Evolutionary conservation across 2,113 vertebrate species (phyloP), one percentile per base, ranked within the genome.

Genomic region (Ploceus nigricollis): DNA sequence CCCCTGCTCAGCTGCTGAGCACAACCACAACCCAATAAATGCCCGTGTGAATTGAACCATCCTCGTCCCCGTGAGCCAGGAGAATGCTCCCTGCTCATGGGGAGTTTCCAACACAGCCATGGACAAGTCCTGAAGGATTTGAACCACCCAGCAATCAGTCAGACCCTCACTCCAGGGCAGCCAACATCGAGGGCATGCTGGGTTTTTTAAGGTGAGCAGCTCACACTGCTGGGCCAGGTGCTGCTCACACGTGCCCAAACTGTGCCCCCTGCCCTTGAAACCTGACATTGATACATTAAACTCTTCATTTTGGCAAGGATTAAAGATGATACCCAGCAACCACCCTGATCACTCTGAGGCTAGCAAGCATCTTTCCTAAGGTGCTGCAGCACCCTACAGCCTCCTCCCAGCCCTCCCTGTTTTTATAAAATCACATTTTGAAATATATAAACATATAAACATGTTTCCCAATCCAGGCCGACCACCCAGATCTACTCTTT

Each of bases 161-260:
- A 89, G 71, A 71, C 2, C 33, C 44, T 66, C 2, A 0, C 45
- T 68, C 13, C 23, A 50, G 40, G 14, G n/a, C 23, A 31, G 47
- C 39, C 10, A 1, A 40, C 51, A 71, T 0, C 0, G 0, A 63
- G 71, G 47, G 75, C 61, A 82, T 0, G 0, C 3, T 15, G 30
- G 10, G 33, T 28, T 78, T 82, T 73, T 58, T 25, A 53, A 31
- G 45, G 45, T 1, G 1, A 85, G 35, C 45, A 47, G 6, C 21
- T 65, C 2, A 2, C 18, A 35, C 25, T 64, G 71, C 63, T 58
- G 56, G 47, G 39, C 60, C 44, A 48, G 37, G 56, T 8, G 3
- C 66, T 58, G 87, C 44, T 60, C 44, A 50, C 3, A 0, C 0
- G 1, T 33, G 47, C 71, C 66, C 18, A 10, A 58, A 53, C 22